A percentile compares a stretch with the other conserved stretches of the same genome.
These are phyloP conservation scores for Tachysurus vachellii DNA, from an alignment of 2,113 vertebrate species.

Conservation along the genomic window DNA sequence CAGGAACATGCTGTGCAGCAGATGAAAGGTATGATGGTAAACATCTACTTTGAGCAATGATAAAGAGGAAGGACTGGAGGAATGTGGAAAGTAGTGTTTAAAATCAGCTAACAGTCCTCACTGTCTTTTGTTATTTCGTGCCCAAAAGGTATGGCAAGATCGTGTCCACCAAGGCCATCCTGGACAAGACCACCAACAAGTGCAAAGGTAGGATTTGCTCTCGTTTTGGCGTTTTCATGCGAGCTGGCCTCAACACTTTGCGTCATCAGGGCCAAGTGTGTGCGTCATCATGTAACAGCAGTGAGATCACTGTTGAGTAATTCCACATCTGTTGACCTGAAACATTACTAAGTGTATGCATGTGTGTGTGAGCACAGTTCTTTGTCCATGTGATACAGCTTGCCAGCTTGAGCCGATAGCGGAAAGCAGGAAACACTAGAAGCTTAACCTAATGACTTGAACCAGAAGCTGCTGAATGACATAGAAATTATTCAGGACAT, in stretches of 20 bases:
- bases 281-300: slow-evolving; percentile 46
- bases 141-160: slow-evolving; percentile 88
- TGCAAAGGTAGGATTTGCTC: slow-evolving; percentile 84
- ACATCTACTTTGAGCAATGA: not conserved
- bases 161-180: slow-evolving; percentile 90
- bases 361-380: slow-evolving; percentile 24
- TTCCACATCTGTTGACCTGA: slow-evolving; percentile 50
- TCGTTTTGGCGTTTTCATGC: not conserved
- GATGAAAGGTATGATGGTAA: not conserved
- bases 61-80: not conserved
- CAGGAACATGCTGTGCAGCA: not conserved
- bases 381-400: slow-evolving; percentile 11
- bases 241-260: not conserved
- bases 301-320: slow-evolving; percentile 47
- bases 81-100: not conserved
- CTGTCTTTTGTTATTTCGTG: slow-evolving; percentile 24
- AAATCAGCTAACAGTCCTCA: not conserved
- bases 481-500: not conserved
- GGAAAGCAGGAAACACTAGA: slow-evolving; percentile 31
- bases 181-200: slow-evolving; percentile 93
- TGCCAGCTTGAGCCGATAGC: slow-evolving; percentile 24
- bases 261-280: slow-evolving; percentile 39
- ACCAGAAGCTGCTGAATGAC: slow-evolving; percentile 11
- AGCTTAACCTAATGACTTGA: slow-evolving; percentile 32
- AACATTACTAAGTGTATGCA: slow-evolving; percentile 7